These are phyloP conservation scores for Cyanistes caeruleus DNA, from an alignment of 2,113 vertebrate genomes.

Conservation along the genomic window DNA sequence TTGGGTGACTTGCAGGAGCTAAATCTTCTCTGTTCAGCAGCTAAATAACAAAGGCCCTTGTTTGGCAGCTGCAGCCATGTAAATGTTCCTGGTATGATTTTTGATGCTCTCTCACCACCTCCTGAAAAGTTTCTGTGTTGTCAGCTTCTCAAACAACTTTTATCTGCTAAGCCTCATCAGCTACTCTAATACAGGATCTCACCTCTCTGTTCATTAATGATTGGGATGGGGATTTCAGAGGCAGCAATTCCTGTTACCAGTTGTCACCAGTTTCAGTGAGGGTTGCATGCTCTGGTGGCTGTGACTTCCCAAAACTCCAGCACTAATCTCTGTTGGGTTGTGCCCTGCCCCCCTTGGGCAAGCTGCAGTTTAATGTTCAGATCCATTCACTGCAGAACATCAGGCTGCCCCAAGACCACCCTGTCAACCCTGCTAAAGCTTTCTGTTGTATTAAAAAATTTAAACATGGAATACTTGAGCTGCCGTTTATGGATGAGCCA, in stretches of 20 bases:
- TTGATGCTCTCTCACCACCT: background rate
- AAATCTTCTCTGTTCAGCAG: background rate
- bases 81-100: background rate
- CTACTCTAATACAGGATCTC: background rate
- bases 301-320: background rate
- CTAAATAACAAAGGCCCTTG: background rate
- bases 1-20: background rate
- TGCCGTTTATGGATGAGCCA: constrained; percentile 10
- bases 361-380: background rate
- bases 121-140: background rate
- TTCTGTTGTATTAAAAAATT: constrained; percentile 15
- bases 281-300: background rate
- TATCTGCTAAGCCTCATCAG: background rate
- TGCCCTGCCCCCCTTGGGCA: background rate
- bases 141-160: background rate
- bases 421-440: background rate
- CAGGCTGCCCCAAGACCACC: background rate
- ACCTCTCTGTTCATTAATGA: background rate
- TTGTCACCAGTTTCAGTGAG: background rate
- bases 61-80: background rate
- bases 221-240: background rate
- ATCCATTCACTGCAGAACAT: background rate
- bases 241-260: too few relatives aligned
- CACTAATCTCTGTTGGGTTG: background rate
- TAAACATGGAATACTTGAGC: background rate